Evolutionary conservation across 2,888 invertebrate species (phyloP), one percentile per base, ranked within the genome.

Genomic region (Lochmaea crataegi): DNA sequence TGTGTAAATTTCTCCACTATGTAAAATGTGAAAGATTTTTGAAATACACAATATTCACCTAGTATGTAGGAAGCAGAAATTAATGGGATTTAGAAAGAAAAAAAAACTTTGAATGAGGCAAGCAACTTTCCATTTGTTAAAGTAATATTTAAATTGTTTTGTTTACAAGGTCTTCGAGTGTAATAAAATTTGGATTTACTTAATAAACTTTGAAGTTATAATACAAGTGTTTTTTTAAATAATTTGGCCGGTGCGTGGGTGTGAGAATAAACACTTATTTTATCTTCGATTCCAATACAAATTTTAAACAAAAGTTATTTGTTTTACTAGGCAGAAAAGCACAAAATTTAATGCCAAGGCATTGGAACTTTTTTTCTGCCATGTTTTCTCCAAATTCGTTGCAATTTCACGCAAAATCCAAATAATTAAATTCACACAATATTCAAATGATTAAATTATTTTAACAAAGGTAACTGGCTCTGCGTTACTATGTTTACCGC

Each of bases 111-210:
- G 61, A 63, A 63, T 45, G 61, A 63, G 61, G 61, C 61, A 63
- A 63, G 61, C 61, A 63, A 45, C 61, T 63, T 63, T 63, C 61
- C 61, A 41, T 63, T 63, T 63, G 41, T 63, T 63, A n/a, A 38
- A 63, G 61, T 63, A 18, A 63, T 63, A 63, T 42, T 63, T 16
- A 60, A 60, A 60, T 38, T 63, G 61, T 42, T 63, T 41, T 38
- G 61, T 63, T 42, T 18, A 42, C 61, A 63, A 63, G 61, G 61
- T 41, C 61, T 63, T 41, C 67, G n/a, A 48, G 67, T 60, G 58
- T 68, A 68, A 68, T 68, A 68, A 68, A 68, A 68, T 68, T 68
- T 45, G 67, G 67, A 68, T 68, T 65, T 68, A 60, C 56, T 22
- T 68, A 42, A 26, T 45, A 16, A 67, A 58, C 38, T 26, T 53